Evolutionary conservation across 2,113 vertebrate species (phyloP), one percentile per base, ranked within the genome.

Genomic region (Lepus americanus): DNA sequence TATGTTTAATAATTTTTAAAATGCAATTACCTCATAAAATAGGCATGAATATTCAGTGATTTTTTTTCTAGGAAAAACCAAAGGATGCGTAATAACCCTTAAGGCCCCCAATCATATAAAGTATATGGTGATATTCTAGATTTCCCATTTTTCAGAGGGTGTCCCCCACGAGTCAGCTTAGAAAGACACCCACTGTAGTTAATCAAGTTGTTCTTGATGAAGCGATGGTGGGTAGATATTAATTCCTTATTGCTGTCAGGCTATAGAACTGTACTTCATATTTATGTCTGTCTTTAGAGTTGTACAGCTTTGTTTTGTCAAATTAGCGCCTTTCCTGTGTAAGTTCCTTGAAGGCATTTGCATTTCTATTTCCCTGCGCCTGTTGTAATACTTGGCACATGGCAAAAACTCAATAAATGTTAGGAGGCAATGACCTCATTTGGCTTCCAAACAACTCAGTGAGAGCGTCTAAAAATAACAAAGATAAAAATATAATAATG

Each of bases 41-140:
- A 66, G 6, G 17, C 8, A n/a, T 66, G 49, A 66, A 61, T 72
- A 33, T 55, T 76, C 33, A 33, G 10, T 93, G 23, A 77, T 81
- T 87, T 69, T 91, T 59, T 69, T 90, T 59, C 19, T 33, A 74
- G 84, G 77, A 73, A 78, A 91, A 91, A 63, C 3, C 9, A 36
- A 95, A 55, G 12, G 6, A 39, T 49, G 4, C 16, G 19, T 44
- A 79, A n/a, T 69, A 94, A 91, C 3, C 87, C 61, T 39, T 59
- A 61, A 72, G 70, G 53, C 86, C 55, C 39, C 92, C 29, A 79
- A 69, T 88, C 64, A 92, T 33, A 77, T 9, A 73, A 61, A 29
- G 3, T 5, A n/a, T 74, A 39, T 27, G 31, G 36, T 39, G 49
- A 39, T 87, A 53, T 59, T 39, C 6, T 25, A 39, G 3, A 9